Conservation (phyloP, 2,888 invertebrate species). For the Saturnia pavonia region DNA sequence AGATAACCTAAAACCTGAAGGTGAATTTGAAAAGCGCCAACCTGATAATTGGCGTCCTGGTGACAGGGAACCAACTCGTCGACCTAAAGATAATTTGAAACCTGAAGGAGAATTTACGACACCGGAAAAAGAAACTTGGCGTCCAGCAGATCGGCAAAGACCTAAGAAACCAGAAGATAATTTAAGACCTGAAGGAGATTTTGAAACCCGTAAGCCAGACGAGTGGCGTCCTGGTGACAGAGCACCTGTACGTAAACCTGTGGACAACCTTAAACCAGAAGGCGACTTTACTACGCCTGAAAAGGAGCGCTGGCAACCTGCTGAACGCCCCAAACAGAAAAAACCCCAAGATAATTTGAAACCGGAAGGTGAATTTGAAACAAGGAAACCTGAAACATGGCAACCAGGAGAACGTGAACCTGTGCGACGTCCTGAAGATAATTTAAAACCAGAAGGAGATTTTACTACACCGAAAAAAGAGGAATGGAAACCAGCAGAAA, state of each 20-base stretch:
- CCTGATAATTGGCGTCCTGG: slow-evolving; percentile 63
- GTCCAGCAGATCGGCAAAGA: slow-evolving; percentile 61
- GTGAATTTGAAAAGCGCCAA: slow-evolving; percentile 49
- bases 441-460: slow-evolving; percentile 80
- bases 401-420: slow-evolving; percentile 76
- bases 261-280: slow-evolving; percentile 76
- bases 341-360: slow-evolving; percentile 82
- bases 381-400: slow-evolving; percentile 60
- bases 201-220: slow-evolving; percentile 50
- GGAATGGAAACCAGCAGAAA: slow-evolving; percentile 71
- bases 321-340: slow-evolving; percentile 72
- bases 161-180: slow-evolving; percentile 82
- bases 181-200: slow-evolving; percentile 60
- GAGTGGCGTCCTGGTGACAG: slow-evolving; percentile 59
- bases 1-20: slow-evolving; percentile 77
- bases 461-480: slow-evolving; percentile 78
- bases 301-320: slow-evolving; percentile 69
- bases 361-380: slow-evolving; percentile 81
- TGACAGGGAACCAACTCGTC: slow-evolving; percentile 58
- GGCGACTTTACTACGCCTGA: slow-evolving; percentile 65
- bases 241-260: slow-evolving; percentile 40
- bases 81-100: slow-evolving; percentile 75
- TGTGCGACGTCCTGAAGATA: slow-evolving; percentile 70
- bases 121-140: slow-evolving; percentile 48
- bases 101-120: slow-evolving; percentile 73